Percentiles rank a stretch among this genome's conserved stretches.
Conservation (phyloP, 2,797 vertebrate genomes). For the Valencia hispanica region DNA sequence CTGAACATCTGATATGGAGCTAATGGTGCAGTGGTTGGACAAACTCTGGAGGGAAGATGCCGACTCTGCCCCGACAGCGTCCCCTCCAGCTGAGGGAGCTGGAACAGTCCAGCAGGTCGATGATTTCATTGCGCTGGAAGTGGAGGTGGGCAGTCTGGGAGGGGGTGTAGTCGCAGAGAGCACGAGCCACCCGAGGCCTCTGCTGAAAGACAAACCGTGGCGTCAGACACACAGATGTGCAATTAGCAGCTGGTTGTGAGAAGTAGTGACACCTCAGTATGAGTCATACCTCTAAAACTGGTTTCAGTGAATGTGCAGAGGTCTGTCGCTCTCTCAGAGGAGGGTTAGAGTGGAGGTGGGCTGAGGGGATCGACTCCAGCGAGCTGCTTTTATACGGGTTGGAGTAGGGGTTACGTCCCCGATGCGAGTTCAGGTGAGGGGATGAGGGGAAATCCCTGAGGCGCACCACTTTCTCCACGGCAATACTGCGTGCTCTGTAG, state of each 20-base stretch:
- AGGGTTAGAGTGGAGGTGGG: slow-evolving; percentile 28
- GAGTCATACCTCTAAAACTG: slow-evolving; percentile 51
- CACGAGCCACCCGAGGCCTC: slow-evolving; percentile 69
- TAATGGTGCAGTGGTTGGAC: slow-evolving; percentile 80
- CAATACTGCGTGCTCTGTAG: slow-evolving; percentile 85
- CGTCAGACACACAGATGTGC: slow-evolving; percentile 15
- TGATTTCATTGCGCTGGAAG: slow-evolving; percentile 86
- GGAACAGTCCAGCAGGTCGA: slow-evolving; percentile 85
- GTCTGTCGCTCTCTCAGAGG: slow-evolving; percentile 45
- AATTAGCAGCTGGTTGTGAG: background rate
- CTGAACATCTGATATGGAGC: slow-evolving; percentile 21
- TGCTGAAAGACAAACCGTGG: slow-evolving; percentile 33
- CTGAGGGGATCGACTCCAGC: slow-evolving; percentile 51
- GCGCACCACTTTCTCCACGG: slow-evolving; percentile 79
- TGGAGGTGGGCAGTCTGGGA: slow-evolving; percentile 80
- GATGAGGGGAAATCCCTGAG: slow-evolving; percentile 65
- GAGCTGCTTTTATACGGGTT: slow-evolving; percentile 69
- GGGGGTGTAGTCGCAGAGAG: slow-evolving; percentile 79
- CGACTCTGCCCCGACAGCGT: slow-evolving; percentile 76
- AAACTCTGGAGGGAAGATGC: slow-evolving; percentile 85
- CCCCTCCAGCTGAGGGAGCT: slow-evolving; percentile 86
- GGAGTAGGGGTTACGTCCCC: slow-evolving; percentile 65
- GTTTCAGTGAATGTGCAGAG: slow-evolving; percentile 21
- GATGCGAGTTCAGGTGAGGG: slow-evolving; percentile 30
- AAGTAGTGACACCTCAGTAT: background rate